Evolutionary conservation across 2,888 invertebrate genomes (phyloP), one percentile per base, ranked within the genome.

Genomic region (Drepanosiphum platanoidis): DNA sequence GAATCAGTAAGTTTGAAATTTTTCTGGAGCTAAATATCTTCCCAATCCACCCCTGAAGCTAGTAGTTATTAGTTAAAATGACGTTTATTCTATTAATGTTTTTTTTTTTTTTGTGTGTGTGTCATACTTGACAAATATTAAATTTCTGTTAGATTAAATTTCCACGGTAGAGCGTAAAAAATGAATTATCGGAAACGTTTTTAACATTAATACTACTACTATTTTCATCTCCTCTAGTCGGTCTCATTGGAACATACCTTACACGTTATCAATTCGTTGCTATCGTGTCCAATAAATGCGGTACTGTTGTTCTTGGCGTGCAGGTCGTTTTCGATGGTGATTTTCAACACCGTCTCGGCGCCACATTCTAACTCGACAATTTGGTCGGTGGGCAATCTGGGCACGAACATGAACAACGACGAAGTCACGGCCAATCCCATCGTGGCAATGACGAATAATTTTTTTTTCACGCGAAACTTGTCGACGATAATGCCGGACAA

Each of bases 401-500:
- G 86, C 3, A 87, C 32, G 32, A 84, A 61, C 27, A 79, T 8
- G 42, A 87, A 83, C 22, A 66, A 42, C 9, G 77, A 27, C 3
- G 82, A n/a, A 27, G 52, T 39, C 30, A 86, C 7, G 9, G 74
- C 52, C 5, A 71, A 22, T 18, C 46, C 46, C 15, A 83, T 3
- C 32, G 82, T 27, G 5, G 39, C 22, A 13, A 36, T 22, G 3
- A 86, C 13, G 88, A 96, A 96, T 80, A 95, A 90, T 27, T 90
- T 89, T 89, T 95, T 96, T 89, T 95, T 95, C 86, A 92, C 91
- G 88, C 92, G 92, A 88, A 92, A 94, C 88, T 93, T 93, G 90
- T 96, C 96, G 5, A 95, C 95, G 87, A 96, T 91, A 30, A 93
- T 92, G 27, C 96, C 96, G 89, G 95, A 94, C 3, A 94, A 88